Evolutionary conservation across 2,888 invertebrate genomes (phyloP).

Genomic region (Acanthoscelides obtectus): DNA sequence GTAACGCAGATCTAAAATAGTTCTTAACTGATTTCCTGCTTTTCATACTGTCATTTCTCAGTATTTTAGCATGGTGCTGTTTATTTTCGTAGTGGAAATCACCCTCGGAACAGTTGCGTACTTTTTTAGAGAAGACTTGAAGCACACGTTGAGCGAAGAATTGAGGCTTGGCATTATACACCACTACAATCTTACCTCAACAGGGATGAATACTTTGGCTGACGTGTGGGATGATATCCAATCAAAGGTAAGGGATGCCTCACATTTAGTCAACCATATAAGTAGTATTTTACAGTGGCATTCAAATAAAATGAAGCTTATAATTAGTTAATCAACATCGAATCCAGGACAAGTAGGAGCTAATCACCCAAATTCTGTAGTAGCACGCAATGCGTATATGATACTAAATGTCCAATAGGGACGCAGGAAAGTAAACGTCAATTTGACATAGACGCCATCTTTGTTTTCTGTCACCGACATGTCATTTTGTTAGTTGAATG

Average conservation of each 20-base stretch:
- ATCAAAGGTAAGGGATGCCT: conserved; percentile 49
- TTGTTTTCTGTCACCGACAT: too few species aligned
- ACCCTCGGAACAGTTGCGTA: conserved; percentile 72
- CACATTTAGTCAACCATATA: too few species aligned
- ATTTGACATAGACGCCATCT: too few species aligned
- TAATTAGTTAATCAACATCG: too few species aligned
- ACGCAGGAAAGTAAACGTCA: too few species aligned
- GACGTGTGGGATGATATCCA: conserved; percentile 76
- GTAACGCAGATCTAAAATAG: background rate
- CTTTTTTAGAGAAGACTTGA: conserved; percentile 67
- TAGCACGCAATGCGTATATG: too few species aligned
- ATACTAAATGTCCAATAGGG: too few species aligned
- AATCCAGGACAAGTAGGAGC: too few species aligned
- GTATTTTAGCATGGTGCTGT: conserved; percentile 75
- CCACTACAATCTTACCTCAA: conserved; percentile 59
- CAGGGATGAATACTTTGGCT: conserved; percentile 56
- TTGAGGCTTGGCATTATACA: conserved; percentile 62
- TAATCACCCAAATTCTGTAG: too few species aligned
- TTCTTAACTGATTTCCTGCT: conserved; percentile 10
- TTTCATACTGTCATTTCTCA: conserved; percentile 43
- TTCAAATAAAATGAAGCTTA: too few species aligned
- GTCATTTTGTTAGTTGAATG: too few species aligned
- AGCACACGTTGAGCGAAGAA: conserved; percentile 60
- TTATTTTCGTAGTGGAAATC: conserved; percentile 73
- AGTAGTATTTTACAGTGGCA: too few species aligned